Evolutionary conservation across 2,113 vertebrate genomes (phyloP).

Genomic region (Dipodomys stephensi): DNA sequence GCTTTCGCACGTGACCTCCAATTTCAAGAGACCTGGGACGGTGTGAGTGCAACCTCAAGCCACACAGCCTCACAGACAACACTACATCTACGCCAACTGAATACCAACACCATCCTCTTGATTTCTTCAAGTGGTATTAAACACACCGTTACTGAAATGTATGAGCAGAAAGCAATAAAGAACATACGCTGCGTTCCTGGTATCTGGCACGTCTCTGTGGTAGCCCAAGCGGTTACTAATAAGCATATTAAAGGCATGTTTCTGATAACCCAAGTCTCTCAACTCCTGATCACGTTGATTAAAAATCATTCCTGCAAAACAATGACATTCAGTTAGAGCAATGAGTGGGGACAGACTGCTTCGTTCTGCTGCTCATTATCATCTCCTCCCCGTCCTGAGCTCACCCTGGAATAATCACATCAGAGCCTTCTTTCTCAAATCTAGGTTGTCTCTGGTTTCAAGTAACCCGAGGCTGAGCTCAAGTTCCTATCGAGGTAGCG

Average conservation of each 20-base stretch:
- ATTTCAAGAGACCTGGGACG: slow-evolving; percentile 30
- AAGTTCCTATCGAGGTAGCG: not conserved
- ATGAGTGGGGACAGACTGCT: not conserved
- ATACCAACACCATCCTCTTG: not conserved
- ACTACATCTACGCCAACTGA: not conserved
- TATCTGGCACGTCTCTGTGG: slow-evolving; percentile 94
- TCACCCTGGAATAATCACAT: not conserved
- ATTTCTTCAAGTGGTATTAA: rapidly evolving
- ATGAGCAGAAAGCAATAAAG: not conserved
- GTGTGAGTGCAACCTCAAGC: not conserved
- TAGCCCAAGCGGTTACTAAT: slow-evolving; percentile 96
- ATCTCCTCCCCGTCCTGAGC: not conserved
- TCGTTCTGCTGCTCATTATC: rapidly evolving
- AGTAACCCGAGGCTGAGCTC: not conserved
- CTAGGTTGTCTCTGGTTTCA: not conserved
- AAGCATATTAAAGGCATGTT: slow-evolving; percentile 98
- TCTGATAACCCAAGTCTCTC: slow-evolving; percentile 95
- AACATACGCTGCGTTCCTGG: slow-evolving; percentile 92
- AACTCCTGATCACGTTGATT: slow-evolving; percentile 94
- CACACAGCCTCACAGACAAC: not conserved
- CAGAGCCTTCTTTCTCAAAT: not conserved
- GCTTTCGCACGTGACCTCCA: not conserved
- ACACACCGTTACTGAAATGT: not conserved
- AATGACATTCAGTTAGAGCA: slow-evolving; percentile 24
- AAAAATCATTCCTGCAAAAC: slow-evolving; percentile 96